A percentile compares a stretch with the other conserved stretches of the same genome.
phyloP scores from a whole-genome alignment of 92 coral and sea anemone genomes.

The Parazoanthus darwini region DNA sequence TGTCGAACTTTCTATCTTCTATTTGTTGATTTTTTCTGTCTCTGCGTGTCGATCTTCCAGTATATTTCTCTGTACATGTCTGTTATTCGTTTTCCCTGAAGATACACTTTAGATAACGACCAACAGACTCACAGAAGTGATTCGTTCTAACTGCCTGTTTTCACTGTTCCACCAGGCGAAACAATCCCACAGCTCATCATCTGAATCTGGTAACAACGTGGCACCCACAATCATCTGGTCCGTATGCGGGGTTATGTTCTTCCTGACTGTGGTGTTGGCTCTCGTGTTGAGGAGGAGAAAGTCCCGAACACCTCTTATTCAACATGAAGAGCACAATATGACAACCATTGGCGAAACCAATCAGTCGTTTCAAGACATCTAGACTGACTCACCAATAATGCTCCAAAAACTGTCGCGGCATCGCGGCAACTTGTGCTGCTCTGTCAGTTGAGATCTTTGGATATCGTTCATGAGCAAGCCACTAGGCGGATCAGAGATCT shows the following conservation, averaged over 20 bases:
- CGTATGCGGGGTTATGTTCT: background rate
- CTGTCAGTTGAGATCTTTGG: background rate
- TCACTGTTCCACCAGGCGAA: background rate
- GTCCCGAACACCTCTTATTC: background rate
- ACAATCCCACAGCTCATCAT: background rate
- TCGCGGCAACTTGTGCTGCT: background rate
- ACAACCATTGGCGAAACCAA: background rate
- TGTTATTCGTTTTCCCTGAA: background rate
- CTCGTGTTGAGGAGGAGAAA: background rate
- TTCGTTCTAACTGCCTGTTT: too few relatives aligned
- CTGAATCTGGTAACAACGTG: background rate
- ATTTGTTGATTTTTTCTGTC: too few relatives aligned
- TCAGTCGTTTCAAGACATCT: background rate
- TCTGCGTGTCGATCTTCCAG: too few relatives aligned
- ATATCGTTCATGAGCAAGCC: background rate
- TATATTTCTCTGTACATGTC: too few relatives aligned
- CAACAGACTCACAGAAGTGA: background rate
- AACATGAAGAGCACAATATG: background rate
- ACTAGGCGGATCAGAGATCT: background rate
- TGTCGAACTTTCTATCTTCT: too few relatives aligned
- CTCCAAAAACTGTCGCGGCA: background rate
- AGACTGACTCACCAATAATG: background rate
- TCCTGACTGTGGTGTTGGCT: background rate
- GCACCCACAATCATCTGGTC: background rate
- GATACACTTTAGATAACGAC: background rate